A percentile compares a stretch with the other conserved stretches of the same genome.
Evolutionary conservation across 2,797 vertebrate species (phyloP).

Genomic region (Tangara arthus): DNA sequence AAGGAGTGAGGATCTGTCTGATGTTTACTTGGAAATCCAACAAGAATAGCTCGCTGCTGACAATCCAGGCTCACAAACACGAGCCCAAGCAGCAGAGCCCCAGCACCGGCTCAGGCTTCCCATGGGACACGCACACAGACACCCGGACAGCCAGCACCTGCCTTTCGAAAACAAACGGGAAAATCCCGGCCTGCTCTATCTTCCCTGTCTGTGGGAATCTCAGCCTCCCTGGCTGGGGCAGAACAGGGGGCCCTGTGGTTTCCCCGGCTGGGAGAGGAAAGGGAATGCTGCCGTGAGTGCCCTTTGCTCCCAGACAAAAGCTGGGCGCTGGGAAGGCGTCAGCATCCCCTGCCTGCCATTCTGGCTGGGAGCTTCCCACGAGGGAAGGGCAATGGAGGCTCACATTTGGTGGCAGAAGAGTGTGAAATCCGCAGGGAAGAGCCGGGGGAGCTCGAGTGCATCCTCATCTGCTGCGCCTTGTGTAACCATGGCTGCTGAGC

Average conservation of each 20-base stretch:
- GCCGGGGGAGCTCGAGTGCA: neutral
- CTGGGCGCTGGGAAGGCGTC: neutral
- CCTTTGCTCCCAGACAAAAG: neutral
- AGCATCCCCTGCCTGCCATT: neutral
- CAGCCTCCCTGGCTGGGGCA: neutral
- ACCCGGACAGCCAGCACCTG: neutral
- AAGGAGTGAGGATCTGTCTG: conserved; percentile 14
- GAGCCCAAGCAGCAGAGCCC: neutral
- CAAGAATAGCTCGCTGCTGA: neutral
- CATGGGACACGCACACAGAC: neutral
- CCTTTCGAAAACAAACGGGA: neutral
- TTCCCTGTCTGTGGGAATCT: neutral
- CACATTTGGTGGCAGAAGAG: neutral
- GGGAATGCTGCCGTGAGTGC: neutral
- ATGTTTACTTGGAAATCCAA: conserved; percentile 4
- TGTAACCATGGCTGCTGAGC: neutral
- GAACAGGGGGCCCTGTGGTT: neutral
- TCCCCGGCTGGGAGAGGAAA: neutral
- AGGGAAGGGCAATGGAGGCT: neutral
- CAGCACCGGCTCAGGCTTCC: rapidly evolving
- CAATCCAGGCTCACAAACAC: neutral
- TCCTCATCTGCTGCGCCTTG: neutral
- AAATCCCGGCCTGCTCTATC: neutral
- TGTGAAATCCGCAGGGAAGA: neutral
- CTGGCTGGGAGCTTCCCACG: neutral